Percentiles rank a stretch among this genome's conserved stretches.
Conservation (phyloP, 2,113 vertebrate genomes). For the Drymodes brunneopygia region DNA sequence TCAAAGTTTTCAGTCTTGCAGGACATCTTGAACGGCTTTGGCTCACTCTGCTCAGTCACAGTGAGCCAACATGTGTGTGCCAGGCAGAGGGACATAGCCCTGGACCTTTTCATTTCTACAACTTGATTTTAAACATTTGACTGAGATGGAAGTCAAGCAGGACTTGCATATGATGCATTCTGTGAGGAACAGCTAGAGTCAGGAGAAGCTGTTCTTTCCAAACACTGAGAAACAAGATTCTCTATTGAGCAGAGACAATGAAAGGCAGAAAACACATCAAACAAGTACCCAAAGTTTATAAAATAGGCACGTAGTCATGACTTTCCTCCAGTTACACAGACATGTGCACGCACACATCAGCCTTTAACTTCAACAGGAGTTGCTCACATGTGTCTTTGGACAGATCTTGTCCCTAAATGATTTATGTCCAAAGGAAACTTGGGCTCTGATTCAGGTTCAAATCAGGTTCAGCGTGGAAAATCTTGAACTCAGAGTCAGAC, state of each 20-base stretch:
- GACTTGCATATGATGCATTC: not conserved
- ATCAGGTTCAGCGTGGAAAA: slow-evolving; percentile 48
- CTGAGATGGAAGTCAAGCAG: not conserved
- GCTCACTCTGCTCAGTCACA: not conserved
- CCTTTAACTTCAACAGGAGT: not conserved
- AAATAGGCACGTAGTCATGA: not conserved
- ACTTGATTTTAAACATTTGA: not conserved
- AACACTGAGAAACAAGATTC: not conserved
- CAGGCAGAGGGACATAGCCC: not conserved
- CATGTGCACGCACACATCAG: not conserved
- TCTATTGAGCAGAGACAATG: not conserved
- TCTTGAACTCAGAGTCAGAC: slow-evolving; percentile 43
- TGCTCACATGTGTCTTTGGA: slow-evolving; percentile 10
- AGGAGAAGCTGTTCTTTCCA: not conserved
- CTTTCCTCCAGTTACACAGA: not conserved
- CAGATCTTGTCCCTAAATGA: slow-evolving; percentile 43
- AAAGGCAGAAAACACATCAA: not conserved
- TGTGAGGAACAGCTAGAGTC: not conserved
- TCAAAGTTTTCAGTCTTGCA: not conserved
- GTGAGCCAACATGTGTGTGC: not conserved
- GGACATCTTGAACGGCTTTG: not conserved
- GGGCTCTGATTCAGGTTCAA: slow-evolving; percentile 40
- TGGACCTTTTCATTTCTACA: not conserved
- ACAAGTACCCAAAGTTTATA: not conserved
- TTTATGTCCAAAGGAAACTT: slow-evolving; percentile 34